phyloP scores from a whole-genome alignment of 1,140 invertebrate species.

The Dryas iulia region DNA sequence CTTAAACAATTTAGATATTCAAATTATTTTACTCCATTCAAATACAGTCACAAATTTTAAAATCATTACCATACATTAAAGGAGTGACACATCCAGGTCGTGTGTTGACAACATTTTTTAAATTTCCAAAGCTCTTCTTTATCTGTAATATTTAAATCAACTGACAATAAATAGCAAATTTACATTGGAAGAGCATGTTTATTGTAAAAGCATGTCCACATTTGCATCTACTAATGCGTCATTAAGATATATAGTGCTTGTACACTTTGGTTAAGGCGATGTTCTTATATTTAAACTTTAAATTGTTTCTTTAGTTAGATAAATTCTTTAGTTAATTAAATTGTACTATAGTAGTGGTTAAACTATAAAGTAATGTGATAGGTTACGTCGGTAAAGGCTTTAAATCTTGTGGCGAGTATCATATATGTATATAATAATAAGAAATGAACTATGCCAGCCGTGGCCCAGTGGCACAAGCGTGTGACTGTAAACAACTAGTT shows the following conservation, averaged over 20 bases:
- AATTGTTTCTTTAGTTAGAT: too few species aligned
- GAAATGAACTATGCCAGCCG: too few species aligned
- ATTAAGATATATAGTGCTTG: conserved; percentile 40
- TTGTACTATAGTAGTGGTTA: too few species aligned
- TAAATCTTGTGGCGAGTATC: too few species aligned
- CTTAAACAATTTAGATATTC: too few species aligned
- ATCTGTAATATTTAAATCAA: conserved; percentile 3
- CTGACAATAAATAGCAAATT: conserved; percentile 15
- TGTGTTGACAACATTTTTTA: not conserved
- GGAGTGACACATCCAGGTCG: conserved; percentile 1
- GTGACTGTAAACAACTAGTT: too few species aligned
- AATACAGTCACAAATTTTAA: not conserved
- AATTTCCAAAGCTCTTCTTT: not conserved
- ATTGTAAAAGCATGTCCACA: conserved; percentile 41
- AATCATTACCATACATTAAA: not conserved
- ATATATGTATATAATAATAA: too few species aligned
- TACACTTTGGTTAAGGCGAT: conserved; percentile 4
- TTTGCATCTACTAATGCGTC: conserved; percentile 46
- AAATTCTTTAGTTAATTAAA: too few species aligned
- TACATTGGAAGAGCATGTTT: conserved; percentile 11
- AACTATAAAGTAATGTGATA: too few species aligned
- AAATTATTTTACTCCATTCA: not conserved
- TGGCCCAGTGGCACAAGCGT: too few species aligned
- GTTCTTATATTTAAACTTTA: not conserved
- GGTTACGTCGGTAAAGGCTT: too few species aligned